Evolutionary conservation across 2,888 invertebrate species (phyloP).

Genomic region (Clusia tigrina): DNA sequence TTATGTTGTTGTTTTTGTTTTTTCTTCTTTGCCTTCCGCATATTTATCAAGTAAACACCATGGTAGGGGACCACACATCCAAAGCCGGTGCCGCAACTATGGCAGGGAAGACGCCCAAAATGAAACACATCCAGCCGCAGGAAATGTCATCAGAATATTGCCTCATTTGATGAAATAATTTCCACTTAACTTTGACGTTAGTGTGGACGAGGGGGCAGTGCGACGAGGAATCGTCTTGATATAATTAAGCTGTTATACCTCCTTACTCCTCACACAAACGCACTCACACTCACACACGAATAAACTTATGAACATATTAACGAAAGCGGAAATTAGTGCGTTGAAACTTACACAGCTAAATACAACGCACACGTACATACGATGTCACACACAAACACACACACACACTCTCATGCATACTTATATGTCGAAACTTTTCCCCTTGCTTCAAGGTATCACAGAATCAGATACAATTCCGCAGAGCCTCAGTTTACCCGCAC

Average conservation of each 20-base stretch:
- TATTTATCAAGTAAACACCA: neutral
- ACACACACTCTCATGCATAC: slow-evolving; percentile 25
- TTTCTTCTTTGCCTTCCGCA: neutral
- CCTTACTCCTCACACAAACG: slow-evolving; percentile 22
- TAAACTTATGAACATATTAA: slow-evolving; percentile 25
- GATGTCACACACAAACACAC: slow-evolving; percentile 25
- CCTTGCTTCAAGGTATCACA: no score
- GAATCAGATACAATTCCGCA: no score
- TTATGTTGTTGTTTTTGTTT: no score
- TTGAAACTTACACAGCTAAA: slow-evolving; percentile 42
- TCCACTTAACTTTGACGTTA: slow-evolving; percentile 47
- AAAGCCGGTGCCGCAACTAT: slow-evolving; percentile 30
- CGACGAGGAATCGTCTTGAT: slow-evolving; percentile 10
- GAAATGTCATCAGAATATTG: slow-evolving; percentile 28
- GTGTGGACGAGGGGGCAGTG: slow-evolving; percentile 13
- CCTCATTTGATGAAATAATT: slow-evolving; percentile 55
- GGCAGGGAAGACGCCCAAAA: slow-evolving; percentile 20
- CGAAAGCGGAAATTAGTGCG: slow-evolving; percentile 45
- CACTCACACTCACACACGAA: slow-evolving; percentile 31
- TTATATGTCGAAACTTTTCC: no score
- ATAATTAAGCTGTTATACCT: slow-evolving; percentile 43
- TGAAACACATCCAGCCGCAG: neutral
- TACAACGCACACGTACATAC: neutral
- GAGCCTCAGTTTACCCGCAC: no score
- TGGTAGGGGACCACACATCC: neutral